Evolutionary conservation across 2,888 invertebrate genomes (phyloP), one percentile per base, ranked within the genome.

Genomic region (Arenicola marina): DNA sequence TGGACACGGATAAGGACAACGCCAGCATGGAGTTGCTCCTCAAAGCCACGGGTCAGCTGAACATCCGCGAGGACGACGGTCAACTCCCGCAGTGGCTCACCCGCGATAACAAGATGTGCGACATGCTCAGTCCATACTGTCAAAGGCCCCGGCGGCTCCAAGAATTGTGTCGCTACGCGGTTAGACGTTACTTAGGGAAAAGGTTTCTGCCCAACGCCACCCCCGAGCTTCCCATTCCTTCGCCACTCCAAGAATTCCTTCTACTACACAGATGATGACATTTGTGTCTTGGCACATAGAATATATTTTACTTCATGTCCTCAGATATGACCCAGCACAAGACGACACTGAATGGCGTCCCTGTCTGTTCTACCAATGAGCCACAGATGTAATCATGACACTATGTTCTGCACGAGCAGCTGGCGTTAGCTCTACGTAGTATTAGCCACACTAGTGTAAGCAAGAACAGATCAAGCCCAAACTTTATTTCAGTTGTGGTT

Each of bases 21-120:
- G 75, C 67, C 2, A 75, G 77, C 63, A 64, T 82, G 24, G 75
- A 79, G 28, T 67, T 82, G 29, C 66, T 82, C 26, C 58, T 82
- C 7, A 70, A 71, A 56, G 80, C 80, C 1, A 68, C 73, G 1
- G 79, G 79, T 11, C 76, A 76, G 65, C 70, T 81, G 63, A 73
- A 76, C 21, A 56, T 79, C 26, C 68, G 76, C 2, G 69, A 72
- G 32, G 59, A 68, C 1, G 59, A 74, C 34, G 75, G 75, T 2
- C 58, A 71, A n/a, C 67, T 79, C 31, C 64, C 73, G 7, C 62
- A 69, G 31, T 67, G 72, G 4, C 66, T 78, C 18, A 66, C 65
- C 1, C 56, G 66, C 11, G 79, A 78, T 57, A 80, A 79, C 56
- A 70, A 75, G 55, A 67, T 79, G 21, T 64, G 67, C 24, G 77